A percentile compares a stretch with the other conserved stretches of the same genome.
phyloP scores from a whole-genome alignment of 2,888 invertebrate genomes.

The Heliothis peltigera region DNA sequence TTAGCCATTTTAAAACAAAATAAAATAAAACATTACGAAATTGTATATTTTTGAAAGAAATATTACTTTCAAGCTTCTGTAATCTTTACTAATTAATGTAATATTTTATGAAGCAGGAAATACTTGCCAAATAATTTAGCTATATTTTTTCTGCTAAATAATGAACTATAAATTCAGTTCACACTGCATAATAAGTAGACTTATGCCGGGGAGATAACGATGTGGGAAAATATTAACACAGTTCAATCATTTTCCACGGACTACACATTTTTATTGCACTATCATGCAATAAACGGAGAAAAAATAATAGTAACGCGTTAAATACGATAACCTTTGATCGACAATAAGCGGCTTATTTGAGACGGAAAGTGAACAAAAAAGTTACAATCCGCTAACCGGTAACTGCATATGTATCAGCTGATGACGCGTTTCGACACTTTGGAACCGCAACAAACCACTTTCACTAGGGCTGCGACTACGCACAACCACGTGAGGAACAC shows the following conservation, averaged over 20 bases:
- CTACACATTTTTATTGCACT: conserved; percentile 8
- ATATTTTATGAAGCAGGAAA: not conserved
- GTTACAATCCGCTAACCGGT: conserved; percentile 48
- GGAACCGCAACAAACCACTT: conserved; percentile 56
- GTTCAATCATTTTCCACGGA: conserved; percentile 11
- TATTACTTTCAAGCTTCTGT: not conserved
- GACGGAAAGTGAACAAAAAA: conserved; percentile 53
- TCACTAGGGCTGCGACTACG: conserved; percentile 57
- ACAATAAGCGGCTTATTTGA: conserved; percentile 16
- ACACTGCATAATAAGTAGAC: not conserved
- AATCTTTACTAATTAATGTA: not conserved
- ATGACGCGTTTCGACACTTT: conserved; percentile 41
- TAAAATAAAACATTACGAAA: not conserved
- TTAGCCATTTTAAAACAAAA: not conserved
- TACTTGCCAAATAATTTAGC: no score
- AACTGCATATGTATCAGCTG: conserved; percentile 40
- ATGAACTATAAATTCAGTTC: no score
- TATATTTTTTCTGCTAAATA: no score
- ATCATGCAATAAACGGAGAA: no score
- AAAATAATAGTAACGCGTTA: no score
- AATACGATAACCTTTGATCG: not conserved
- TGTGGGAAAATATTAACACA: conserved; percentile 20
- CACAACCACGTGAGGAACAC: conserved; percentile 12
- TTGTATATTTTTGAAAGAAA: no score
- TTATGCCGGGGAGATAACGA: not conserved